Percentiles rank a stretch among this genome's conserved stretches.
Evolutionary conservation across 2,888 invertebrate genomes (phyloP).

Genomic region (Lysandra coridon): DNA sequence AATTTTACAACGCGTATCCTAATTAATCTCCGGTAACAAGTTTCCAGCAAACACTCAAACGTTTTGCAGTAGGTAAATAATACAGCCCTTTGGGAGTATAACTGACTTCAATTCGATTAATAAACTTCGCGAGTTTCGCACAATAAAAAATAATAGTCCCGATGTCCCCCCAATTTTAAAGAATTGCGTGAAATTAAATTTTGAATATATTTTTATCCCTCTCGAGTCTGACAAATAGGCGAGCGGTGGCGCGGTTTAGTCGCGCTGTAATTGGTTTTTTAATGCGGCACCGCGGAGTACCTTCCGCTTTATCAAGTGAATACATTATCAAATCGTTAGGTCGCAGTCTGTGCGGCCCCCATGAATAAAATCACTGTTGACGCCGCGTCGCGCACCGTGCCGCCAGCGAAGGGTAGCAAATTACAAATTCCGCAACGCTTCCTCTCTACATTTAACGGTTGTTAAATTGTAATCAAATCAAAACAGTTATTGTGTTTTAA

Average conservation of each 20-base stretch:
- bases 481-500: constrained; percentile 55
- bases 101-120: constrained; percentile 54
- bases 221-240: constrained; percentile 77
- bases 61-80: not conserved
- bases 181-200: constrained; percentile 81
- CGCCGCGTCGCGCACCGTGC: constrained; percentile 46
- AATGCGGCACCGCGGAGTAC: constrained; percentile 76
- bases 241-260: constrained; percentile 74
- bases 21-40: not conserved
- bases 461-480: constrained; percentile 70
- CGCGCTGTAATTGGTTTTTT: constrained; percentile 80
- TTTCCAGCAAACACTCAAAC: not conserved
- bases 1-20: not conserved
- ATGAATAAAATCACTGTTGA: constrained; percentile 76
- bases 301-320: constrained; percentile 80
- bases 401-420: constrained; percentile 61
- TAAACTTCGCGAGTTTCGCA: constrained; percentile 61
- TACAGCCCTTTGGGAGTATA: constrained; percentile 35
- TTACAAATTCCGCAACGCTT: constrained; percentile 65
- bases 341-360: constrained; percentile 61
- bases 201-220: constrained; percentile 77
- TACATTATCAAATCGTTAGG: constrained; percentile 80
- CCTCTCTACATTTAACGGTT: constrained; percentile 62
- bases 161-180: constrained; percentile 70
- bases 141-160: constrained; percentile 69